Base-by-base conservation (phyloP, 2,797 vertebrate species). In the Peromyscus nudipes region DNA sequence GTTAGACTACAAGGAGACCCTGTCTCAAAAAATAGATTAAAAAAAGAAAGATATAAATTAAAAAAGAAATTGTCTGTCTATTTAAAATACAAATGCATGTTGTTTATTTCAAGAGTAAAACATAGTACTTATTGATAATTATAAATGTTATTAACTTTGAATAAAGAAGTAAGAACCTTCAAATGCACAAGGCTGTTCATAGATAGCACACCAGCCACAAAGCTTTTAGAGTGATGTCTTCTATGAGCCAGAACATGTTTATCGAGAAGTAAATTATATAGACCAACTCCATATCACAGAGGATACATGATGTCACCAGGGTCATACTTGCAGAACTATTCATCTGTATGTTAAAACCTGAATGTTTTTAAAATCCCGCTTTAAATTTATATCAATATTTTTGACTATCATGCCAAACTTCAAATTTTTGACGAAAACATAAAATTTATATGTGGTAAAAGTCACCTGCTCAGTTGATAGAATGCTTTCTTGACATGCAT, bases 161-260 rank as follows among this genome's bases (percentile, higher is more conserved):
- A 43, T n/a, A 86, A 89, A 96, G 71, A 6, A 79, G 57, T 67
- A 87, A 88, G 46, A 40, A 57, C 46, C 29, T 91, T 95, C 31
- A 81, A 73, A 31, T 89, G 85, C 27, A 80, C 52, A 94, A 49
- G 27, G 4, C 46, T 92, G 10, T 85, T 90, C 77, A 31, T 88
- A 92, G 64, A 87, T 64, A 83, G 29, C 55, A 29, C 9, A 43
- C 82, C 65, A 88, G 62, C 67, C 64, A 29, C 49, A 25, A 84
- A 88, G 55, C 16, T 92, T 91, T 95, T 86, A 92, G 37, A 17
- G 80, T 89, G 65, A 76, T 83, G 65, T 37, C 11, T 65, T 94
- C 69, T 95, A 60, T 91, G 67, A 96, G 75, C n/a, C 43, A 96
- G 40, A 73, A 85, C 76, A 29, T 88, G 7, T 77, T 93, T 75